Percentiles rank a stretch among this genome's conserved stretches.
Conservation (phyloP, 2,113 vertebrate genomes). For the Brachypodius melanocephalos region DNA sequence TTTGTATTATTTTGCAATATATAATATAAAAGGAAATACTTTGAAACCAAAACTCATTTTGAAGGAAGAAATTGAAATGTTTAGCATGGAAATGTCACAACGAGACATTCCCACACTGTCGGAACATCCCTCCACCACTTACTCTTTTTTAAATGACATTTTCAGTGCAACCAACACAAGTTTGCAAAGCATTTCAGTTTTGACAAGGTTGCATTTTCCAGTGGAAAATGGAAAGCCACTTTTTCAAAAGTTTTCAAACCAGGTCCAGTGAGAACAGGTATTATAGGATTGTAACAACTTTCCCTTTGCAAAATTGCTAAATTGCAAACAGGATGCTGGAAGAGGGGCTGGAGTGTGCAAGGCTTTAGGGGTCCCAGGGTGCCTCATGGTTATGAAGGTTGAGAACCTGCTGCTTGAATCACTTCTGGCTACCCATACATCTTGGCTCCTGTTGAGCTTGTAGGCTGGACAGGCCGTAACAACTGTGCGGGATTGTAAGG, state of each 20-base stretch:
- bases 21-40: constrained; percentile 43
- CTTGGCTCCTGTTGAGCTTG: background rate
- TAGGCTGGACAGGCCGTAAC: constrained; percentile 1
- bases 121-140: constrained; percentile 38
- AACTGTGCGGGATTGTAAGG: background rate
- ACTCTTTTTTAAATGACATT: constrained; percentile 49
- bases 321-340: background rate
- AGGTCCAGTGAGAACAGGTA: background rate
- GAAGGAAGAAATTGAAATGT: constrained; percentile 20
- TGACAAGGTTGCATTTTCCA: constrained; percentile 44
- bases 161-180: constrained; percentile 2
- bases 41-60: constrained; percentile 30
- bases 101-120: constrained; percentile 23
- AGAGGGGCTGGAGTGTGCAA: background rate
- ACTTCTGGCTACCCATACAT: background rate
- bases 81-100: constrained; percentile 52
- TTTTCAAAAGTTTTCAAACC: constrained; percentile 10
- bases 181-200: background rate
- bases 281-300: background rate
- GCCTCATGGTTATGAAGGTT: background rate
- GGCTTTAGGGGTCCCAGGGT: background rate
- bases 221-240: constrained; percentile 19
- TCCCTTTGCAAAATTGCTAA: background rate
- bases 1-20: background rate
- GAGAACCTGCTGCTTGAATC: background rate